Percentiles rank a stretch among this genome's conserved stretches.
Conservation (phyloP, 2,888 invertebrate genomes). For the Adineta ricciae region DNA sequence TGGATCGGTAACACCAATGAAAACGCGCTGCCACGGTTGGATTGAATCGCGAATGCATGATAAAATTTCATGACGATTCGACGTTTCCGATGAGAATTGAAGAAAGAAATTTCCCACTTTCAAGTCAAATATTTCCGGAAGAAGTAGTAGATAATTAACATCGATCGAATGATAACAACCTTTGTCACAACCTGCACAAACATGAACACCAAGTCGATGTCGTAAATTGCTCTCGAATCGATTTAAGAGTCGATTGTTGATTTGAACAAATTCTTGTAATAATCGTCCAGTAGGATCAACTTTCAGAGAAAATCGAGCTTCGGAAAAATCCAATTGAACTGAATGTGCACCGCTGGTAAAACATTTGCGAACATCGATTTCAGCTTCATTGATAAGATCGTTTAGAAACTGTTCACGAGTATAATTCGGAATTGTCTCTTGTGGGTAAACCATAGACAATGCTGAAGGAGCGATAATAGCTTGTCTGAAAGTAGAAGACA, state of each 20-base stretch:
- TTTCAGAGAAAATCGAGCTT: background rate
- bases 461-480: background rate
- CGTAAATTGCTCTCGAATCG: background rate
- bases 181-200: background rate
- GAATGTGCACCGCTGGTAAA: background rate
- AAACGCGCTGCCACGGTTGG: background rate
- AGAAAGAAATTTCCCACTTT: background rate
- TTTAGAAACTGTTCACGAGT: background rate
- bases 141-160: background rate
- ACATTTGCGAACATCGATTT: background rate
- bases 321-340: slow-evolving; percentile 16
- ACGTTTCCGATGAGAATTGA: background rate
- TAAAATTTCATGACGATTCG: background rate
- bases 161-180: background rate
- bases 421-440: background rate
- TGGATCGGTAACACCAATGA: background rate
- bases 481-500: background rate
- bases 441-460: background rate
- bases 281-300: slow-evolving; percentile 8
- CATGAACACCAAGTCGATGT: slow-evolving; percentile 13
- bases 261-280: background rate
- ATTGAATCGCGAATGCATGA: background rate
- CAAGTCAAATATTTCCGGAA: background rate
- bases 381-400: background rate
- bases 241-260: slow-evolving; percentile 6